Conservation (phyloP, 2,888 invertebrate species). For the Ceramica pisi region DNA sequence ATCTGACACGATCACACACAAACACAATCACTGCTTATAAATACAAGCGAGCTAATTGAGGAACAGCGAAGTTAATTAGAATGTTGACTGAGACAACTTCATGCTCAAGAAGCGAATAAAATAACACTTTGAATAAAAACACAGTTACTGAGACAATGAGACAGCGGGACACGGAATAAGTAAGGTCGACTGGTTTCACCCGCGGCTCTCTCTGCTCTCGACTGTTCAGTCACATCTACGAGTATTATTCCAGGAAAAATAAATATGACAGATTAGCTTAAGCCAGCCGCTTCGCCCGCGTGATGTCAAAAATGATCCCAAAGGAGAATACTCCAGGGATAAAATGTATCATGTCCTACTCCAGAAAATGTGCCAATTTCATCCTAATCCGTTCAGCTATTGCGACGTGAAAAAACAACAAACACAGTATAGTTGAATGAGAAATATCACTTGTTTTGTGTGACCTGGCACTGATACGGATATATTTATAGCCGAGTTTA, state of each 20-base stretch:
- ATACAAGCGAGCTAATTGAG: slow-evolving; percentile 36
- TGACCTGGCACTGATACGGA: not conserved
- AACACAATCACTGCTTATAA: slow-evolving; percentile 32
- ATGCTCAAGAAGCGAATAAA: slow-evolving; percentile 23
- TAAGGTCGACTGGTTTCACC: not conserved
- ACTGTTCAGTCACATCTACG: not conserved
- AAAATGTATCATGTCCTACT: no score
- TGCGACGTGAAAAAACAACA: not conserved
- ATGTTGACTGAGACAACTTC: slow-evolving; percentile 35
- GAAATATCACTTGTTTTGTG: not conserved
- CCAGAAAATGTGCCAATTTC: no score
- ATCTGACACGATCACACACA: slow-evolving; percentile 2
- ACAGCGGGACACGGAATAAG: not conserved
- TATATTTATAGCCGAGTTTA: not conserved
- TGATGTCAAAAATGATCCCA: no score
- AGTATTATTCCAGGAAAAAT: not conserved
- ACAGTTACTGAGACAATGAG: slow-evolving; percentile 4
- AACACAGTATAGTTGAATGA: no score
- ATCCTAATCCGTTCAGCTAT: not conserved
- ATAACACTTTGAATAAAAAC: slow-evolving; percentile 36
- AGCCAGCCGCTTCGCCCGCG: no score
- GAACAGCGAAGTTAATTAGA: slow-evolving; percentile 32
- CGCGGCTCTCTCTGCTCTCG: not conserved
- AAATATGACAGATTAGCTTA: not conserved
- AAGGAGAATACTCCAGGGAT: no score